A percentile compares a stretch with the other conserved stretches of the same genome.
These are phyloP conservation scores for Emberiza fucata DNA, from an alignment of 2,113 vertebrate genomes.

Conservation along the genomic window DNA sequence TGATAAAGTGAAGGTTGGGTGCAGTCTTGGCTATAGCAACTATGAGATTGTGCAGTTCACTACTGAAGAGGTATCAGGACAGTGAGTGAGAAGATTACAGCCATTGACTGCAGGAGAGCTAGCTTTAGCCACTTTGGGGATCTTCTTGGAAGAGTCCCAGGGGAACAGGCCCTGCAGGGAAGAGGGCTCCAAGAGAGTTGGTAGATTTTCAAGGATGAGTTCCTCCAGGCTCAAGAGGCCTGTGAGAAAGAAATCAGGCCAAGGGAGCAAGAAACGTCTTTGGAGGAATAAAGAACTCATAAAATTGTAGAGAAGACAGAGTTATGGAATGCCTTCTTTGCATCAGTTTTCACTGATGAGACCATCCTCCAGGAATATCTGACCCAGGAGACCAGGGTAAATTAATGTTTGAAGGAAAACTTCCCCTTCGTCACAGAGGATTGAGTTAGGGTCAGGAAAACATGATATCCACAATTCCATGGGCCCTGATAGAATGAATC, in stretches of 20 bases:
- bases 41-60: neutral
- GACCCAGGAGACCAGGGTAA: neutral
- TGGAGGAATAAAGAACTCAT: neutral
- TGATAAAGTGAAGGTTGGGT: neutral
- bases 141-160: neutral
- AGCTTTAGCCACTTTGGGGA: neutral
- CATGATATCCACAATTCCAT: too few species aligned
- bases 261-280: neutral
- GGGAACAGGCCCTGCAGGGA: neutral
- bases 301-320: neutral
- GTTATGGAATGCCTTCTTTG: neutral
- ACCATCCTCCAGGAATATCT: neutral
- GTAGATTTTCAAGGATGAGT: accelerated
- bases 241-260: neutral
- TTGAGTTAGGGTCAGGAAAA: neutral
- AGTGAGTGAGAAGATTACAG: neutral
- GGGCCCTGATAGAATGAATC: neutral
- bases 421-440: neutral
- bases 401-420: neutral
- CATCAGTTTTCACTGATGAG: neutral
- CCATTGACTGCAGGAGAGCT: neutral
- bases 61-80: neutral
- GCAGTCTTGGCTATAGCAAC: neutral
- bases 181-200: too few species aligned
- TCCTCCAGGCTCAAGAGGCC: neutral